Evolutionary conservation across 2,113 vertebrate species (phyloP), one percentile per base, ranked within the genome.

Genomic region (Gorsachius goisagi): DNA sequence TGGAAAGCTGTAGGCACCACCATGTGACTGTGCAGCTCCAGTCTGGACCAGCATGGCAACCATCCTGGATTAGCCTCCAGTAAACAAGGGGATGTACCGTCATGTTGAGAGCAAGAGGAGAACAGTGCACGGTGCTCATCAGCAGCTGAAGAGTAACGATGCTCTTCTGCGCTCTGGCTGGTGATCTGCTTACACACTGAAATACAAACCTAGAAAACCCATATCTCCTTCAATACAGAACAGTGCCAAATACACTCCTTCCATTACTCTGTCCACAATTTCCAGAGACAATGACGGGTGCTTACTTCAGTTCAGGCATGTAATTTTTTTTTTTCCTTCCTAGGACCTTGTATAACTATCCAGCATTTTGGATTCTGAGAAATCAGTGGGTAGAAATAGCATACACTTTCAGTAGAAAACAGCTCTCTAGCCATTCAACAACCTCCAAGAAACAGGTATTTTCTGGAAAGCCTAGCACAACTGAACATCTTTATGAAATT

Each of bases 31-130:
- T 4, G 44, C 49, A 32, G 20, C 74, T 59, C 10, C 78, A 11
- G 33, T 3, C 16, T 2, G 64, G 49, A 44, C 2, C 37, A 15
- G 50, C 62, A 5, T 5, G 15, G 1, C 28, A 8, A 11, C 22
- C 32, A n/a, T 4, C 7, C 67, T 1, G 15, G 7, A 12, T 7
- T 27, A 35, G 39, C 27, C n/a, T 62, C 44, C 0, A 2, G 32
- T 24, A 35, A 55, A 33, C 1, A 2, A 18, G 35, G 33, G 26
- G 19, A 39, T 17, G 15, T 20, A 19, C 7, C 13, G 53, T 4
- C 9, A 1, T 0, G 1, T 1, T 2, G 16, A 60, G 45, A 56
- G 12, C 1, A 8, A 21, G n/a, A 23, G 9, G 45, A 32, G 56
- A 22, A 5, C 5, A 7, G 30, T 2, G 2, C 18, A 2, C 28